Base-by-base conservation (phyloP, 2,113 vertebrate genomes). In the Neogobius melanostomus region DNA sequence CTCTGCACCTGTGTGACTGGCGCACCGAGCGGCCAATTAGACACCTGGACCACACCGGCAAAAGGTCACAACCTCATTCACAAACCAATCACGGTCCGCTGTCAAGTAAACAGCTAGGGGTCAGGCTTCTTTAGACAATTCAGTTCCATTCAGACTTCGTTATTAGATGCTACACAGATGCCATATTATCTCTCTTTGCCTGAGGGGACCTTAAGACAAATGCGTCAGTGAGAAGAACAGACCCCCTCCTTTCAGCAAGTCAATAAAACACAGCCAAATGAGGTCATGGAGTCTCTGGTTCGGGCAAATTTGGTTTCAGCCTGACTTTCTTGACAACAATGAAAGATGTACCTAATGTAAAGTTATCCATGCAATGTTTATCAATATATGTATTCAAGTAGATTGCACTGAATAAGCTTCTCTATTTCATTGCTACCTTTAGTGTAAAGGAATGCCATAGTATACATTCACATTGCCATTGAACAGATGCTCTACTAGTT, bases 1-100 rank as follows among this genome's bases (percentile, higher is more conserved):
- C 74, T 11, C 52, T 70, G 52, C 66, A 77, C 52, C 46, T 70
- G 66, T 47, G 63, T 62, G 50, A 74, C 28, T 76, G 72, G 78
- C 68, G 47, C 65, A 46, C 47, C 70, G 68, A 81, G 61, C 17
- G 53, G 11, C 36, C 68, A 62, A 1, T 75, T 71, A 51, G 66
- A 72, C 66, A 69, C 73, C 79, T 70, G 74, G 17, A 59, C 64
- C 8, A 28, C 12, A 6, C 61, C 8, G 51, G 56, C 68, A 64
- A 0, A 36, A 56, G 68, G 71, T n/a, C 53, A 36, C 16, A 67
- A 80, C 64, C 64, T 16, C 60, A 44, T 16, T 16, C 15, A 45
- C 53, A 16, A 61, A 42, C 14, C 42, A 61, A 61, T 63, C 52
- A 46, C 28, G 64, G 52, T 0, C 11, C 7, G 59, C 56, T 66